Evolutionary conservation across 2,888 invertebrate species (phyloP), one percentile per base, ranked within the genome.

Genomic region (Apeira syringaria): DNA sequence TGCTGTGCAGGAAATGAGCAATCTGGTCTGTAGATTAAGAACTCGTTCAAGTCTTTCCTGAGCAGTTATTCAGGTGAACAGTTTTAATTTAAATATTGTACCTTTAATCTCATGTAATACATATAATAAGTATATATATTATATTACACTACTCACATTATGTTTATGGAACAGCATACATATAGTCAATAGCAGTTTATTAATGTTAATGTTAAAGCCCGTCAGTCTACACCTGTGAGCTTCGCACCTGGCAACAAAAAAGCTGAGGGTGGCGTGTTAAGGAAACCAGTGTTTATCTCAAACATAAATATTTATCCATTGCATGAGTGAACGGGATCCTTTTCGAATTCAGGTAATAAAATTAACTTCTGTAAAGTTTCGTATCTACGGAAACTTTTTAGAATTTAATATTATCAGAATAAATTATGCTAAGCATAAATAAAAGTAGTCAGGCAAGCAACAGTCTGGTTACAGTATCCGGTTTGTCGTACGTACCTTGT

Each of bases 401-500:
- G 7, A 17, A 5, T 1, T 1, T 17, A 1, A 10, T 40, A 22
- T 28, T 17, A 9, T 37, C 5, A 10, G 11, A 12, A 24, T 35
- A 5, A 17, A 6, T 9, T 24, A 24, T 17, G 43, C 7, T 25
- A 18, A 7, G 10, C 5, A 70, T 59, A 20, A 7, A 20, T 20
- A 57, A 70, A 79, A 83, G 82, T 78, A 80, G 86, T 82, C 77
- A 57, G 68, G 67, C n/a, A n/a, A n/a, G n/a, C 82, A 49, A 78
- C 74, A 77, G 27, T 63, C 72, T 74, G 74, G 77, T n/a, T 76
- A 77, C 64, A 71, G 79, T 81, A 83, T 83, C 83, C 85, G 86
- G 86, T 87, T 87, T 79, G 60, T 59, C 2, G 20, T 20, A 20
- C 75, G 72, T 87, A 88, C 88, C 88, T 88, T 86, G 75, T 77